Base-by-base conservation (phyloP, 2,113 vertebrate species). In the Camarhynchus parvulus region DNA sequence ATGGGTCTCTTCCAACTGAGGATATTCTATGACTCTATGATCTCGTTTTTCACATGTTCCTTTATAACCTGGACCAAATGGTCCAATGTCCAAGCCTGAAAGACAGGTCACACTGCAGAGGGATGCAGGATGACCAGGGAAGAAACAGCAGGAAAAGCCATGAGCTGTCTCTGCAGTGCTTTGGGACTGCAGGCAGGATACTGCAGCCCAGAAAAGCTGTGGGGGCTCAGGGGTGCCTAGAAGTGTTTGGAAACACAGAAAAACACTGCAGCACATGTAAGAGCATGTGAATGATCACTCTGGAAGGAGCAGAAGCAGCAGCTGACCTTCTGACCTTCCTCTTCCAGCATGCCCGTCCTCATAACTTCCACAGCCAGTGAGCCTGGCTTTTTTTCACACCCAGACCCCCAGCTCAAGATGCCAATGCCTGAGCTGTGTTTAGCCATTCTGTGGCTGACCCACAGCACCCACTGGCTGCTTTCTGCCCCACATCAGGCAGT, bases 51-150 rank as follows among this genome's bases (percentile, higher is more conserved):
- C 23, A 52, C 12, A 2, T 24, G 12, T 15, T 80, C 16, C 44
- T 9, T 5, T 66, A 52, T 28, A 83, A 18, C 4, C 18, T 1
- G 10, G 44, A 66, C 24, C 18, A 73, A 39, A 49, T 0, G 0
- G 22, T 12, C 33, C 39, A 27, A 27, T 2, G 20, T 37, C 17
- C 0, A 0, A 50, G 33, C 22, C 52, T 76, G 33, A 21, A 1
- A 1, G 49, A 41, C 23, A 12, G 13, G 7, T 19, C 7, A 28
- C 15, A 35, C 8, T 19, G 53, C 27, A 39, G 2, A 42, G 9
- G 23, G 27, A 59, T 63, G 52, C 56, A 67, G 22, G 37, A 28
- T 55, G 39, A 21, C 27, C 21, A 14, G 23, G 21, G 25, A 44
- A 56, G 30, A 63, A 33, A 21, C 10, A 68, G 33, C 23, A 61